These are phyloP conservation scores for Heliconius melpomene DNA, from an alignment of 1,140 invertebrate species.

Conservation along the genomic window DNA sequence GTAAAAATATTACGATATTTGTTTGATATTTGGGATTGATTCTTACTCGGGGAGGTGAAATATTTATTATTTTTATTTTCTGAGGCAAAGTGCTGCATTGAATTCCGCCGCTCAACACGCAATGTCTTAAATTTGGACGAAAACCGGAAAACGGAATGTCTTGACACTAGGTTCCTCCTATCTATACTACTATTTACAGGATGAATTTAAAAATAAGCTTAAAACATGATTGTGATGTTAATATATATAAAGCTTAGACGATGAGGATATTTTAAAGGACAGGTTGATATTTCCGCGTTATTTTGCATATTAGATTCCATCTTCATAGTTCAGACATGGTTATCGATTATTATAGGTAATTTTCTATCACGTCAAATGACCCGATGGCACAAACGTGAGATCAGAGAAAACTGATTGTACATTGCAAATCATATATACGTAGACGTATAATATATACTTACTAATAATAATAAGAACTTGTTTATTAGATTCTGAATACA, in stretches of 20 bases:
- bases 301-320: constrained; percentile 30
- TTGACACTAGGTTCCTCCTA: background rate
- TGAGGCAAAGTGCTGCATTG: no score
- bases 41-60: no score
- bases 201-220: background rate
- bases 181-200: background rate
- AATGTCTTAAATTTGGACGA: no score
- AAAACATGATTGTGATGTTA: background rate
- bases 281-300: constrained; percentile 23
- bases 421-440: background rate
- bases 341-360: constrained; percentile 42
- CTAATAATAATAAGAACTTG: no score
- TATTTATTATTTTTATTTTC: no score
- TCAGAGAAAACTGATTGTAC: constrained; percentile 19
- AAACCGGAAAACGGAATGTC: background rate
- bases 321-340: constrained; percentile 23
- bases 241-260: background rate
- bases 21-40: no score
- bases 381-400: constrained; percentile 34
- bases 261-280: constrained; percentile 8
- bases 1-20: no score
- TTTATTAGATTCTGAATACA: no score
- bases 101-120: no score
- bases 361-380: constrained; percentile 34
- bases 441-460: background rate